Evolutionary conservation across 1,140 invertebrate genomes (phyloP).

Genomic region (Wasmannia auropunctata): DNA sequence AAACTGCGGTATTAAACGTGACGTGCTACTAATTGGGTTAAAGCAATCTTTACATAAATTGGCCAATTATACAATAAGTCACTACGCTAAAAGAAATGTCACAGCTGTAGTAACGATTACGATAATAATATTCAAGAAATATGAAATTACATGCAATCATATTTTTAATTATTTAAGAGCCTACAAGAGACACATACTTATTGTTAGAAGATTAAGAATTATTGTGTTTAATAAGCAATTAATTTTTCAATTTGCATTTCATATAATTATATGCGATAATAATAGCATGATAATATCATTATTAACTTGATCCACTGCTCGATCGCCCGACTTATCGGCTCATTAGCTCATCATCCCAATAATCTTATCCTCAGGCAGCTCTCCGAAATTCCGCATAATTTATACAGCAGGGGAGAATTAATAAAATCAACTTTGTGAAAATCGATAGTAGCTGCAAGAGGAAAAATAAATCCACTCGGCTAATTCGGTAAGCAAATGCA

Average conservation of each 20-base stretch:
- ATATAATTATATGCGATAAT: not conserved
- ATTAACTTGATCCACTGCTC: slow-evolving; percentile 2
- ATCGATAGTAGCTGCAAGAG: slow-evolving; percentile 1
- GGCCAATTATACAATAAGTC: not conserved
- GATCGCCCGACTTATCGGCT: slow-evolving; percentile 6
- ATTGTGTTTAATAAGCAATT: not conserved
- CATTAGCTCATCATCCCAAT: slow-evolving; percentile 3
- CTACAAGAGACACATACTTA: not conserved
- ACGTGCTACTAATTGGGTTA: not conserved
- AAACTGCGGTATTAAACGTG: not conserved
- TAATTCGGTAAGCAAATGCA: not conserved
- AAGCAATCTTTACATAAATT: not conserved
- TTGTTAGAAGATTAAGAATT: not conserved
- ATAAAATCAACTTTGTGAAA: slow-evolving; percentile 9
- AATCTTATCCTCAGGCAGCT: slow-evolving; percentile 13
- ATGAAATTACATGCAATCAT: not conserved
- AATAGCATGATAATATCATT: not conserved
- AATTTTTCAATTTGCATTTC: not conserved
- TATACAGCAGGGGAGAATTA: slow-evolving; percentile 29
- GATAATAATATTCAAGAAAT: not conserved
- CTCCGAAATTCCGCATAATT: slow-evolving; percentile 30
- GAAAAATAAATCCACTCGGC: not conserved
- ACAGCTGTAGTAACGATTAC: not conserved
- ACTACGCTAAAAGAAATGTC: not conserved
- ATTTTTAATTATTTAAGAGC: not conserved